These are phyloP conservation scores for Sarcophilus harrisii DNA, from an alignment of 2,797 vertebrate species.

Conservation along the genomic window DNA sequence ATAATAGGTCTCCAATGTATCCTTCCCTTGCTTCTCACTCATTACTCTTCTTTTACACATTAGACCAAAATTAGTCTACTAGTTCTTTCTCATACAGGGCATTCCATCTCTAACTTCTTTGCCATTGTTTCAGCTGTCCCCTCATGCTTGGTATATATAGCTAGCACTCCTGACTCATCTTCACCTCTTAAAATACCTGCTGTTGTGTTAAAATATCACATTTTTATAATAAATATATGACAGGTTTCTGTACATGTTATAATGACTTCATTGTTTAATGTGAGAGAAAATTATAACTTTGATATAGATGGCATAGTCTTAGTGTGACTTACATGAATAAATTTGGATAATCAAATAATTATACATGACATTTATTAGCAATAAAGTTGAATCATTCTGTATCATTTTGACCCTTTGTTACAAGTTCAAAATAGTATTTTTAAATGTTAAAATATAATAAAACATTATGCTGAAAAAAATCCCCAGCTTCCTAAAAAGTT, in stretches of 20 bases:
- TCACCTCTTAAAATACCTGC: background rate
- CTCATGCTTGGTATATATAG: background rate
- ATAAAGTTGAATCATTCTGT: background rate
- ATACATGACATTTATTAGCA: background rate
- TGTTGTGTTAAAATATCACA: background rate
- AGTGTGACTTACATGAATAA: background rate
- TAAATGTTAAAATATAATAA: background rate
- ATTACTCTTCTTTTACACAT: background rate
- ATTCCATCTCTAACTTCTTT: background rate
- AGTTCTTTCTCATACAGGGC: background rate
- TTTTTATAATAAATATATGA: background rate
- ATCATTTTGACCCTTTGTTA: background rate
- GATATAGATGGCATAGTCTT: background rate
- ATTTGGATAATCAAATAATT: background rate
- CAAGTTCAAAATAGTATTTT: background rate
- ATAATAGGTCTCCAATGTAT: background rate
- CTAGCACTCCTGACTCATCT: background rate
- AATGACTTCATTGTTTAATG: background rate
- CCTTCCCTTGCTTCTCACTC: background rate
- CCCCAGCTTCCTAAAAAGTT: background rate
- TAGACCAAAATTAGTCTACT: background rate
- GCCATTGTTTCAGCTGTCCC: background rate
- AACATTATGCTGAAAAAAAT: background rate
- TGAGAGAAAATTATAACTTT: background rate
- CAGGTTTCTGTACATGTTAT: background rate